phyloP scores from a whole-genome alignment of 2,113 vertebrate species.

The Microcebus griseorufus region DNA sequence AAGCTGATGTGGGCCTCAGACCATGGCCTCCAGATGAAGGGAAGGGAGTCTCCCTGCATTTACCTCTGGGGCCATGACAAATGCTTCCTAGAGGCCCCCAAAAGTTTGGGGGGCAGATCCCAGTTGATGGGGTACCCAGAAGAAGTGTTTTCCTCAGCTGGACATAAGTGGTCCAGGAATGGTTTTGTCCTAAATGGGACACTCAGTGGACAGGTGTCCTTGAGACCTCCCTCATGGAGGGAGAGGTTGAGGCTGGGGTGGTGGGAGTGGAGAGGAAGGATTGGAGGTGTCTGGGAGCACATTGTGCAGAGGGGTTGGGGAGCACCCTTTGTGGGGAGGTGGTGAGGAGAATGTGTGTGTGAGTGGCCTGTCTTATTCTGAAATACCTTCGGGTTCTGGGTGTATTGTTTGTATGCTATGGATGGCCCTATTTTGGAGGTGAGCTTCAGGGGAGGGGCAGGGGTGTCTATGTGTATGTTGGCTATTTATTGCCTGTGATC shows the following conservation, averaged over 20 bases:
- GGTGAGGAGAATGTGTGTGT: background rate
- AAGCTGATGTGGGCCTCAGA: background rate
- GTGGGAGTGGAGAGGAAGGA: background rate
- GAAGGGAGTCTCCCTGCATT: background rate
- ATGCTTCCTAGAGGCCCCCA: background rate
- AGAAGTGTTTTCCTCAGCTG: background rate
- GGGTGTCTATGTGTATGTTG: background rate
- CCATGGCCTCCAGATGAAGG: background rate
- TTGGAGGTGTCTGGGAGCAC: background rate
- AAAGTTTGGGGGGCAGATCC: background rate
- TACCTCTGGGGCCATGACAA: background rate
- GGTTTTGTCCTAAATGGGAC: background rate
- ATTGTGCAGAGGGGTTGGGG: background rate
- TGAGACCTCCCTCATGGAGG: background rate
- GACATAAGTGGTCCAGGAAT: background rate
- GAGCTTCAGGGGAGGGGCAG: background rate
- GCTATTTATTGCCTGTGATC: background rate
- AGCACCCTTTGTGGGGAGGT: background rate
- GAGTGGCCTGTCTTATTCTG: background rate
- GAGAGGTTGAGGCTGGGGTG: background rate
- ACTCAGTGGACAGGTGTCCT: background rate
- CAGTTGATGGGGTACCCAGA: background rate
- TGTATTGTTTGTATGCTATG: background rate
- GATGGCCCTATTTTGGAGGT: background rate
- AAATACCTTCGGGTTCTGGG: background rate